These are phyloP conservation scores for Sicus ferrugineus DNA, from an alignment of 2,888 invertebrate species.

Conservation along the genomic window DNA sequence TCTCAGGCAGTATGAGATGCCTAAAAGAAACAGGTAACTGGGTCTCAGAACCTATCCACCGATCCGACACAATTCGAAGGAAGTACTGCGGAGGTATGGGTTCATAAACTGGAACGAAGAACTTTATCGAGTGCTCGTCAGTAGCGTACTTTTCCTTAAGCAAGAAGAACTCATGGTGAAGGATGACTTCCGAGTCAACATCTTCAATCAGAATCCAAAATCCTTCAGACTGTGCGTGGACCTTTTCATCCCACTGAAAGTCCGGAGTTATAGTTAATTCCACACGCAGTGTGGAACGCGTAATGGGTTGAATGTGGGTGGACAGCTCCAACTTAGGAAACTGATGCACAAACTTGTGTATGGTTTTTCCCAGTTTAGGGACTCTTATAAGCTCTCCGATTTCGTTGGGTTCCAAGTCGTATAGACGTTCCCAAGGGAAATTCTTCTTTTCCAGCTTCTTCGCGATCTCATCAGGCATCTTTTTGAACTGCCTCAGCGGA, in stretches of 20 bases:
- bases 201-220: conserved; percentile 91
- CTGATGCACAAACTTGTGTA: conserved; percentile 88
- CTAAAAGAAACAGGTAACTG: conserved; percentile 96
- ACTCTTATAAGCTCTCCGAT: conserved; percentile 80
- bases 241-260: conserved; percentile 99
- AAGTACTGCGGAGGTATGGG: conserved; percentile 99
- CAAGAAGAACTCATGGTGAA: conserved; percentile 95
- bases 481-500: conserved; percentile 93
- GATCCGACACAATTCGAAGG: conserved; percentile 86
- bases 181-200: conserved; percentile 86
- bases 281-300: conserved; percentile 88
- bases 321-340: conserved; percentile 95
- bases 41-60: conserved; percentile 95
- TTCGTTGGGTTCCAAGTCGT: conserved; percentile 96
- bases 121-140: conserved; percentile 96
- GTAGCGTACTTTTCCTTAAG: conserved; percentile 92
- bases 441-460: conserved; percentile 98
- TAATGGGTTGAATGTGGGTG: conserved; percentile 98
- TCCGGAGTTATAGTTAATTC: conserved; percentile 98
- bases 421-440: conserved; percentile 92
- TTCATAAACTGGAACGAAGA: conserved; percentile 98
- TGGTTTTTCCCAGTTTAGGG: conserved; percentile 76
- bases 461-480: conserved; percentile 96
- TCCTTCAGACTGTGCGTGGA: conserved; percentile 81
- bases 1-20: conserved; percentile 96